Evolutionary conservation across 2,797 vertebrate genomes (phyloP), one percentile per base, ranked within the genome.

Genomic region (Scolopax bukidnonensis): DNA sequence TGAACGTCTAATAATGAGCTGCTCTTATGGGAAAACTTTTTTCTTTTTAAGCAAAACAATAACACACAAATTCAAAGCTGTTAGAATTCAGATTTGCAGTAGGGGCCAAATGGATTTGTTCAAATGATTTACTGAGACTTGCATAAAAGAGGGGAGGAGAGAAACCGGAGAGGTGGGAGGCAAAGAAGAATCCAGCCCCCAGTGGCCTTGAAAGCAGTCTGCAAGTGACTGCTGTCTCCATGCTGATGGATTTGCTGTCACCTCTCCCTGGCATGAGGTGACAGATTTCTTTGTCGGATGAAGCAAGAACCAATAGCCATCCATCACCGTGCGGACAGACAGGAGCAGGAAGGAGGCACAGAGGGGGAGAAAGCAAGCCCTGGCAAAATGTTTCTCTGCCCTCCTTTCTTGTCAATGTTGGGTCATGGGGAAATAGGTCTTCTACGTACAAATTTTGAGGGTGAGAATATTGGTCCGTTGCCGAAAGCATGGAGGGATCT

Each of bases 241-340:
- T 5, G 54, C 95, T 97, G 97, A 97, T 97, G 95, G 96, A 97
- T 97, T 96, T 97, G 96, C 97, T 97, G 97, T 97, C 97, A 93
- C 95, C 83, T 94, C 91, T 91, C 75, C 79, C 94, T 94, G 94
- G 96, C 95, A 95, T 7, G 69, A 93, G 95, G 95, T 97, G 97
- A 97, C 97, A 91, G 97, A 97, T 97, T 90, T 95, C 93, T 88
- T 61, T 32, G 74, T 87, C 8, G 48, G 93, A 84, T 43, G 95
- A 24, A 97, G 95, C 93, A 96, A 96, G 95, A 97, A 92, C 96
- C 97, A 95, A 96, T 96, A 97, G 93, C 94, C 96, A 97, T 97
- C 97, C 95, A 96, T 97, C 97, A 97, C 87, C 40, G 65, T 8
- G 36, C 61, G 79, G 95, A 92, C 84, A 74, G 96, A 84, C 80